A percentile compares a stretch with the other conserved stretches of the same genome.
Conservation (phyloP, 2,797 vertebrate genomes). For the Dendrocincla tyrannina region DNA sequence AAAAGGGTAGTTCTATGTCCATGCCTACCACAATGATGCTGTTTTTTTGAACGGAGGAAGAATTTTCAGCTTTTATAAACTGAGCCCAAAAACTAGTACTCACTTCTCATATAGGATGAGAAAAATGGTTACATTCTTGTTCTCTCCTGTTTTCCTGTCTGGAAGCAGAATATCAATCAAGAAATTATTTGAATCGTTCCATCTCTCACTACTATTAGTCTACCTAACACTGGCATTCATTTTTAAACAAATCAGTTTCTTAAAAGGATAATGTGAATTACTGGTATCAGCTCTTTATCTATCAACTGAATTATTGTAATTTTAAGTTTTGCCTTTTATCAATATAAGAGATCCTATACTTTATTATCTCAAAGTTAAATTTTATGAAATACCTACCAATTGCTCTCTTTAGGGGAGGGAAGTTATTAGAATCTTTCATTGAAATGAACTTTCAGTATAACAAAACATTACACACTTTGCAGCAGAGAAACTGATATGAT, state of each 20-base stretch:
- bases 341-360: neutral
- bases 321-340: neutral
- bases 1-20: neutral
- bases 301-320: neutral
- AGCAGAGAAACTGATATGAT: neutral
- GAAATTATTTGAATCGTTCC: neutral
- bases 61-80: neutral
- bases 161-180: neutral
- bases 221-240: neutral
- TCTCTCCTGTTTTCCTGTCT: neutral
- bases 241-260: neutral
- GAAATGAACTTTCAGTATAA: neutral
- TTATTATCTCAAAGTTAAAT: neutral
- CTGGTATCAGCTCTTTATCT: neutral
- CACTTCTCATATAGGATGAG: neutral
- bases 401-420: neutral
- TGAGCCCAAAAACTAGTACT: accelerated
- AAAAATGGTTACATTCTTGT: neutral
- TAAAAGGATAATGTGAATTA: neutral
- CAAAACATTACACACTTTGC: neutral
- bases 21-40: accelerated
- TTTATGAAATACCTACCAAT: neutral
- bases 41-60: accelerated
- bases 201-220: neutral
- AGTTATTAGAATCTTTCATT: neutral